Percentiles rank a stretch among this genome's conserved stretches.
Evolutionary conservation across 2,113 vertebrate species (phyloP).

Genomic region (Eubucco bourcierii): DNA sequence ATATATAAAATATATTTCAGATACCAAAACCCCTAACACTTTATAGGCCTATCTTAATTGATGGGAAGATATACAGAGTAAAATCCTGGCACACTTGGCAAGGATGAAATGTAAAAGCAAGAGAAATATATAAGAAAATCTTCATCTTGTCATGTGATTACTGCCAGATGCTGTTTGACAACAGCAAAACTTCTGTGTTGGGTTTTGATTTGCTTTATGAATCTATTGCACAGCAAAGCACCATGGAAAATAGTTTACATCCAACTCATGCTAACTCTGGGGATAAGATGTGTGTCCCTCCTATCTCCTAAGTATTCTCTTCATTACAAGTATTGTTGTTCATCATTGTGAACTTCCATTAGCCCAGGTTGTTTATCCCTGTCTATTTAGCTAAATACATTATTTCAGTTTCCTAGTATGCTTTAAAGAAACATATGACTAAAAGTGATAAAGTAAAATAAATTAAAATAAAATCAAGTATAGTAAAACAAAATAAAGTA

Average conservation of each 20-base stretch:
- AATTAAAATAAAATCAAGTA: too few relatives aligned
- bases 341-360: neutral
- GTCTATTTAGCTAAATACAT: neutral
- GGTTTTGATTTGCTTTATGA: neutral
- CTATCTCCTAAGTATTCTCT: neutral
- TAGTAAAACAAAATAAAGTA: too few relatives aligned
- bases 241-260: neutral
- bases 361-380: neutral
- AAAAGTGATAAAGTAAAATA: neutral
- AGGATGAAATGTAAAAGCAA: neutral
- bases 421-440: neutral
- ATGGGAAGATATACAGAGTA: neutral
- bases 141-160: neutral
- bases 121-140: neutral
- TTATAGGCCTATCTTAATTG: neutral
- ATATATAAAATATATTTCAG: too few relatives aligned
- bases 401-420: neutral
- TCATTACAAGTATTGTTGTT: neutral
- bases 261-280: neutral
- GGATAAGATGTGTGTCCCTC: neutral
- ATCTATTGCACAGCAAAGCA: neutral
- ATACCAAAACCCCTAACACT: neutral
- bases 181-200: neutral
- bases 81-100: neutral
- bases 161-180: neutral